These are phyloP conservation scores for Ophioninae sp. DNA, from an alignment of 2,888 invertebrate species.

Conservation along the genomic window DNA sequence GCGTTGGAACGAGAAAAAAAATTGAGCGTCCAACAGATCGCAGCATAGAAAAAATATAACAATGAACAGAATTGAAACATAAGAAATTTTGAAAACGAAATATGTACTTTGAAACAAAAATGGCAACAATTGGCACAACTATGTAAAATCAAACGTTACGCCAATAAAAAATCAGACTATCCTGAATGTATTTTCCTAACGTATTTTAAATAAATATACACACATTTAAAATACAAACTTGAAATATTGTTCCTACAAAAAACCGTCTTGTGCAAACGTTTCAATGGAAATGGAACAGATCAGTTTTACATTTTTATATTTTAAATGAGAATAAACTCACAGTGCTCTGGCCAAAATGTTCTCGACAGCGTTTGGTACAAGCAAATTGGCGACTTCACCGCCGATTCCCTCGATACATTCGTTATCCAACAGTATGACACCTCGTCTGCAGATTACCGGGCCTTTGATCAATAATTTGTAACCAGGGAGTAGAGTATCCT, in stretches of 20 bases:
- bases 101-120: too few species aligned
- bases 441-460: conserved; percentile 87
- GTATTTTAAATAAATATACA: too few species aligned
- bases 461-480: conserved; percentile 86
- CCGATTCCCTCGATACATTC: conserved; percentile 85
- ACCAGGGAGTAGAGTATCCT: conserved; percentile 82
- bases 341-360: conserved; percentile 84
- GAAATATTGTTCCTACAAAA: neutral
- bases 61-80: too few species aligned
- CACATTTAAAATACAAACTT: neutral
- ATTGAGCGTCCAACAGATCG: too few species aligned
- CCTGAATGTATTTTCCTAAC: too few species aligned
- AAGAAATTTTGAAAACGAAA: too few species aligned
- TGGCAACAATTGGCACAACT: too few species aligned
- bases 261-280: neutral
- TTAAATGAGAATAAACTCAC: conserved; percentile 69
- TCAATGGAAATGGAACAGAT: neutral
- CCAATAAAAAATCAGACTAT: too few species aligned
- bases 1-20: neutral
- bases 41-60: too few species aligned
- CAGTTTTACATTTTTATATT: neutral
- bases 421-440: conserved; percentile 86
- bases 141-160: too few species aligned
- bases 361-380: conserved; percentile 83
- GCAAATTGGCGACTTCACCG: conserved; percentile 87